phyloP scores from a whole-genome alignment of 2,113 vertebrate genomes.

The Cercocebus atys region DNA sequence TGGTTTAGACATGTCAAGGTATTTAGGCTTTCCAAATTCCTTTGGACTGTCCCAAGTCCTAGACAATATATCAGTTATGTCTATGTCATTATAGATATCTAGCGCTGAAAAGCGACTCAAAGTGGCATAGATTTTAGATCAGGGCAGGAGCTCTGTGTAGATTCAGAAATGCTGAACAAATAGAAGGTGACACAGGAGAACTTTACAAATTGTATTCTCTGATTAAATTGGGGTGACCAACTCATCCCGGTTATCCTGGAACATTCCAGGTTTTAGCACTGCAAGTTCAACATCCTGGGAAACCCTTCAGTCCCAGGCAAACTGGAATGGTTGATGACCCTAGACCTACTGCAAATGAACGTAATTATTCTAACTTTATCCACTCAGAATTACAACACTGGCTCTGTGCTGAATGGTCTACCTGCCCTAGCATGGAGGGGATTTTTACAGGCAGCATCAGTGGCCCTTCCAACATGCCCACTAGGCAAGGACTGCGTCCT shows the following conservation, averaged over 20 bases:
- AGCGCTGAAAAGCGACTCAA: neutral
- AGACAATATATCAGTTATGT: neutral
- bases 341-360: neutral
- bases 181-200: neutral
- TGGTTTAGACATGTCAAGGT: neutral
- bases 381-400: neutral
- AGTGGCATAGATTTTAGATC: neutral
- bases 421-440: neutral
- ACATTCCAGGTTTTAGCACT: neutral
- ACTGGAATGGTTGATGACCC: neutral
- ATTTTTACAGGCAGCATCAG: neutral
- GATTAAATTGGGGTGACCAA: neutral
- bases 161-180: neutral
- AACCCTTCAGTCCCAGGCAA: neutral
- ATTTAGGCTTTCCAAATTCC: neutral
- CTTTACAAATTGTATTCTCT: neutral
- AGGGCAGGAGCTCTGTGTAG: neutral
- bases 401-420: neutral
- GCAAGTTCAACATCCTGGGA: neutral
- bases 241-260: no score
- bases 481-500: no score
- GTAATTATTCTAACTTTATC: neutral
- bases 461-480: neutral
- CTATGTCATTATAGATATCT: neutral
- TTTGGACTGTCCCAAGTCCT: neutral